Evolutionary conservation across 2,888 invertebrate genomes (phyloP), one percentile per base, ranked within the genome.

Genomic region (Thereva nobilitata): DNA sequence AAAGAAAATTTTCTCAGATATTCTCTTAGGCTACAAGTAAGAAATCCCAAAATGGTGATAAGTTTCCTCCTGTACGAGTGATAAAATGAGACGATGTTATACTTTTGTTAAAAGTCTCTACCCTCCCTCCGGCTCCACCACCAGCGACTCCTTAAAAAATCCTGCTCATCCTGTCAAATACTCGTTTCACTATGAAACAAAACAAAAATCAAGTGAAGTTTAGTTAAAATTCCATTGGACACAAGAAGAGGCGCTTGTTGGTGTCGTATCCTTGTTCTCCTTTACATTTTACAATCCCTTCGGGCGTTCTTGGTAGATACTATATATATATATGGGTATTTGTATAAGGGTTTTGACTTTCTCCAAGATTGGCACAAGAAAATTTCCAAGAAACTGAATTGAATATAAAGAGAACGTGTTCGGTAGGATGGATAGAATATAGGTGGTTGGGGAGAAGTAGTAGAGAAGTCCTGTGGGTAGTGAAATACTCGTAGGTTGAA

Each of bases 271-370:
- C 40, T 9, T 42, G 49, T n/a, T 64, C 52, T 57, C 53, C 47
- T 64, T 50, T 53, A 67, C 64, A 64, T 65, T 68, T 68, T 66
- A 66, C 54, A 57, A 52, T 65, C 68, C 68, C 68, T 61, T 49
- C 50, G 65, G 68, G 68, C 64, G 34, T 45, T 57, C 7, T 10
- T 45, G 59, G 40, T 49, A n/a, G n/a, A n/a, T n/a, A n/a, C n/a
- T n/a, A n/a, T n/a, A n/a, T n/a, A n/a, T n/a, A n/a, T n/a, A n/a
- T n/a, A n/a, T n/a, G n/a, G n/a, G n/a, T n/a, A n/a, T n/a, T n/a
- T n/a, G n/a, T n/a, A n/a, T n/a, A n/a, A n/a, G n/a, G n/a, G n/a
- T n/a, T n/a, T n/a, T n/a, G n/a, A n/a, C n/a, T n/a, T n/a, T n/a
- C n/a, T n/a, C n/a, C n/a, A n/a, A n/a, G n/a, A n/a, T n/a, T n/a